A percentile compares a stretch with the other conserved stretches of the same genome.
Conservation (phyloP, 2,113 vertebrate species). For the Prunella himalayana region DNA sequence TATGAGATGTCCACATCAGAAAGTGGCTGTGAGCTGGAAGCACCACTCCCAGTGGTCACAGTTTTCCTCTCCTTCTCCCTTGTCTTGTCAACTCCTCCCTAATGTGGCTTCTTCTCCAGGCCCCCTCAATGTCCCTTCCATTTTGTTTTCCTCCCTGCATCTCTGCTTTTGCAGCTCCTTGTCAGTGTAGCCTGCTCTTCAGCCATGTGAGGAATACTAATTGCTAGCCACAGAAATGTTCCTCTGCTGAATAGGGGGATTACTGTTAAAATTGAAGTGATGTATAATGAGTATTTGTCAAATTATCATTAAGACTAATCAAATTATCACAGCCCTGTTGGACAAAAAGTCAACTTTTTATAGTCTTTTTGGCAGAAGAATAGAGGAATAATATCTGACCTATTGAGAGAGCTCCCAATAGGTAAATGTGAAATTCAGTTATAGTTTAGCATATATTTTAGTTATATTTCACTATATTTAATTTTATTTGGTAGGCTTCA, state of each 20-base stretch:
- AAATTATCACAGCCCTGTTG: background rate
- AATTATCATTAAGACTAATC: background rate
- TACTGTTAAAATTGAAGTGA: background rate
- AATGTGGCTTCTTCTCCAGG: background rate
- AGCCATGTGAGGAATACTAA: background rate
- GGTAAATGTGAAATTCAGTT: background rate
- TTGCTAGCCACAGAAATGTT: background rate
- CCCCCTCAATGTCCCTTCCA: background rate
- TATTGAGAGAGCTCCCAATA: background rate
- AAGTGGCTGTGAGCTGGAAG: background rate
- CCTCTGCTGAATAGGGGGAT: background rate
- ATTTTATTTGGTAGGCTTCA: background rate
- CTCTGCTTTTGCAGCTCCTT: background rate
- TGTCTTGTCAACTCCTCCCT: background rate
- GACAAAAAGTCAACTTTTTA: background rate
- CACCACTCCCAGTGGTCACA: background rate
- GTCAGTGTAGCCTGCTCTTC: background rate
- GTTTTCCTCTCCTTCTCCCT: background rate
- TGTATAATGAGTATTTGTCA: background rate
- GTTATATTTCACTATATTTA: background rate
- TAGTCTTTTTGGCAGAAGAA: background rate
- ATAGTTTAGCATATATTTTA: background rate
- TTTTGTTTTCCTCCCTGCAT: background rate
- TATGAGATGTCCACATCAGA: background rate
- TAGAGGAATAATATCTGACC: background rate